Evolutionary conservation across 2,113 vertebrate genomes (phyloP).

Genomic region (Chrysochloris asiatica): DNA sequence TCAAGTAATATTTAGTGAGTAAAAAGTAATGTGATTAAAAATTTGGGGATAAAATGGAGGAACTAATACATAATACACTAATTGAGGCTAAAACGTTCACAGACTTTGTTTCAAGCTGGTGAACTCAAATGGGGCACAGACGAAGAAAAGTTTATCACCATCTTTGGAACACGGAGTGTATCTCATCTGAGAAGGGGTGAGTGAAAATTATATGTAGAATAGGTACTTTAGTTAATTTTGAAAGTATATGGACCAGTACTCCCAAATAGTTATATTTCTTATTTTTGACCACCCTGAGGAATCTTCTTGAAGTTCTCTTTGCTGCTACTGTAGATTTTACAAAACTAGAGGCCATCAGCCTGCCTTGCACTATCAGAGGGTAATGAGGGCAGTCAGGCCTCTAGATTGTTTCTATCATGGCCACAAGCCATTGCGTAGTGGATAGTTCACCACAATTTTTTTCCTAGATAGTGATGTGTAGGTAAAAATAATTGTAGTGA

Average conservation of each 20-base stretch:
- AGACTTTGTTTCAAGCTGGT: slow-evolving; percentile 94
- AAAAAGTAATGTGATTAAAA: not conserved
- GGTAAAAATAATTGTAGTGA: no score
- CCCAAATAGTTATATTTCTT: rapidly evolving
- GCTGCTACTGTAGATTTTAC: not conserved
- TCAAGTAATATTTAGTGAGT: not conserved
- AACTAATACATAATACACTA: not conserved
- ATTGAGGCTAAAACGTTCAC: slow-evolving; percentile 25
- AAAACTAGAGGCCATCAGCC: not conserved
- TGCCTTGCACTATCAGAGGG: not conserved
- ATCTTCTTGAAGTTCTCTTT: not conserved
- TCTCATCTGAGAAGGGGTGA: slow-evolving; percentile 92
- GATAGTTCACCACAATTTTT: not conserved
- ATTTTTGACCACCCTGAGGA: not conserved
- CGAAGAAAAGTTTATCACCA: slow-evolving; percentile 95
- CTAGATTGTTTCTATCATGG: not conserved
- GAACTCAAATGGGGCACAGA: slow-evolving; percentile 95
- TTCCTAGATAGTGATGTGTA: not conserved
- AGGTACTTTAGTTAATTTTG: not conserved
- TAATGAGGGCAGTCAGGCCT: not conserved
- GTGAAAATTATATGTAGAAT: slow-evolving; percentile 35
- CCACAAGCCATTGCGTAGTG: no score
- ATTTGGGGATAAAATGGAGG: not conserved
- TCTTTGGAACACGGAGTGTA: slow-evolving; percentile 92
- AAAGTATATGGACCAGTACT: not conserved